Evolutionary conservation across 2,797 vertebrate species (phyloP).

Genomic region (Pantherophis vulpinus): DNA sequence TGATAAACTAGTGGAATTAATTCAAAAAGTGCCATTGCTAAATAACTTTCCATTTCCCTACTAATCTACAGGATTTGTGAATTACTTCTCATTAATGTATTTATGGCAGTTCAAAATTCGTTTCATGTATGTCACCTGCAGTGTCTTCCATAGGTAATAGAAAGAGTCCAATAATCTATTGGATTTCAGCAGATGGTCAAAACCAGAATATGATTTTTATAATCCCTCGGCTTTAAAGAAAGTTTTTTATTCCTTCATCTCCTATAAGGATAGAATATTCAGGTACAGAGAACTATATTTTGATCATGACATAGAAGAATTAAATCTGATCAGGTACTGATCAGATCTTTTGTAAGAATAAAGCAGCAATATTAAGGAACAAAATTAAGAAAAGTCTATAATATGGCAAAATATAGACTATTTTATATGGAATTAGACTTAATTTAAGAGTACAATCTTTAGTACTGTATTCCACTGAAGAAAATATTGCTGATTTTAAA

Average conservation of each 20-base stretch:
- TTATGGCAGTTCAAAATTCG: background rate
- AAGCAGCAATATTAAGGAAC: background rate
- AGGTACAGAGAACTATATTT: background rate
- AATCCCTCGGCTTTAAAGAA: background rate
- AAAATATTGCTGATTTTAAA: slow-evolving; percentile 60
- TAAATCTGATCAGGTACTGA: slow-evolving; percentile 10
- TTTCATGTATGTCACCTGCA: background rate
- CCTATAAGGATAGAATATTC: background rate
- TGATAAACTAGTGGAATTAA: background rate
- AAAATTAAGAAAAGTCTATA: background rate
- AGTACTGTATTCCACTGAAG: background rate
- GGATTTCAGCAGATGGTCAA: background rate
- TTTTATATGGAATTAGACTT: background rate
- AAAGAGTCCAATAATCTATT: background rate
- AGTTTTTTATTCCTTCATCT: background rate
- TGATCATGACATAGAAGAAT: background rate
- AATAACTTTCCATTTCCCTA: background rate
- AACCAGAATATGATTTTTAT: background rate
- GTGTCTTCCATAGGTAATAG: background rate
- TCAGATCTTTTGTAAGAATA: slow-evolving; percentile 57
- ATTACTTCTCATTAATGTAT: background rate
- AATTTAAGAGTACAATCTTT: background rate
- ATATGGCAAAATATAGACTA: background rate
- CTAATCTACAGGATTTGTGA: background rate
- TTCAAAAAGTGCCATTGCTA: background rate